Percentiles rank a stretch among this genome's conserved stretches.
Conservation (phyloP, 2,888 invertebrate species). For the Cremastinae sp. region DNA sequence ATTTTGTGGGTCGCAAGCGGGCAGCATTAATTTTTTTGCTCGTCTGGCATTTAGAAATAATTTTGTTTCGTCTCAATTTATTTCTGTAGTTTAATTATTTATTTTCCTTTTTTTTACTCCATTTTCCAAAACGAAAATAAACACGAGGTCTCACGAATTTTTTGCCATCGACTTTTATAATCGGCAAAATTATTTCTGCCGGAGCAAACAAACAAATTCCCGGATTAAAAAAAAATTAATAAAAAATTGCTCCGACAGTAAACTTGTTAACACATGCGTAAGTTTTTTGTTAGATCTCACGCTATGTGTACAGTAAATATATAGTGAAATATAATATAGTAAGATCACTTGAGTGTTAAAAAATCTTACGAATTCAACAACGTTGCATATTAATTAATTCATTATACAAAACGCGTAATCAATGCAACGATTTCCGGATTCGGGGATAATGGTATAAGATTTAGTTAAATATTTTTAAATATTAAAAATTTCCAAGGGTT, state of each 20-base stretch:
- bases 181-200: conserved; percentile 16
- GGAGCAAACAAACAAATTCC: conserved; percentile 31
- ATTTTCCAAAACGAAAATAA: conserved; percentile 15
- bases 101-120: conserved; percentile 31
- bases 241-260: conserved; percentile 38
- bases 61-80: conserved; percentile 38
- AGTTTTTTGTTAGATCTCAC: conserved; percentile 65
- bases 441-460: conserved; percentile 50
- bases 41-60: neutral
- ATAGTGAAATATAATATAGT: conserved; percentile 37
- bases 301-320: conserved; percentile 63
- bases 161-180: conserved; percentile 9
- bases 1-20: conserved; percentile 57
- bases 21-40: conserved; percentile 22
- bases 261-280: conserved; percentile 68
- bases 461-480: conserved; percentile 33
- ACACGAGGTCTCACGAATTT: neutral
- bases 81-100: conserved; percentile 18
- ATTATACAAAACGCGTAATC: conserved; percentile 65
- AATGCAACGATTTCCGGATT: conserved; percentile 58
- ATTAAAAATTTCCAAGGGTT: conserved; percentile 14
- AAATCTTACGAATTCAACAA: conserved; percentile 26
- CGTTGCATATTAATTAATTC: conserved; percentile 60
- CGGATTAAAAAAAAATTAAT: conserved; percentile 23
- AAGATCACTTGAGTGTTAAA: conserved; percentile 46